Percentiles rank a stretch among this genome's conserved stretches.
Evolutionary conservation across 2,797 vertebrate species (phyloP).

Genomic region (Pseudochromis fuscus): DNA sequence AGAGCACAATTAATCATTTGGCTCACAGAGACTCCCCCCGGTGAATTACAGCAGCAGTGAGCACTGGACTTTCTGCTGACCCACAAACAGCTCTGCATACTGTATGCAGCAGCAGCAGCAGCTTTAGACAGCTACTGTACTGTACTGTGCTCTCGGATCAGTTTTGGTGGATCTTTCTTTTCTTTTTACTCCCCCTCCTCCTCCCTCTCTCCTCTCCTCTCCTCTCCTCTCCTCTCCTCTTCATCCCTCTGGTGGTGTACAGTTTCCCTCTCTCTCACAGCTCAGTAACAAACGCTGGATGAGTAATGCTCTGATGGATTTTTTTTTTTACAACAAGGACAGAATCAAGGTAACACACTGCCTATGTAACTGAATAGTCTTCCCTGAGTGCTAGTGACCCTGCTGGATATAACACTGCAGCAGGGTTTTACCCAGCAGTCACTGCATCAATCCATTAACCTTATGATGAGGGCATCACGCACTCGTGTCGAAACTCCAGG

Average conservation of each 20-base stretch:
- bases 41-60: conserved; percentile 68
- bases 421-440: conserved; percentile 41
- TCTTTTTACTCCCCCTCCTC: background rate
- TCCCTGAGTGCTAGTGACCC: conserved; percentile 36
- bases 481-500: conserved; percentile 36
- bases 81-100: conserved; percentile 54
- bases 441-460: conserved; percentile 66
- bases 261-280: conserved; percentile 54
- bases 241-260: conserved; percentile 53
- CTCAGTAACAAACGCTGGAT: conserved; percentile 57
- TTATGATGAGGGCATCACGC: conserved; percentile 29
- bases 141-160: conserved; percentile 16
- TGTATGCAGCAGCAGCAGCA: conserved; percentile 36
- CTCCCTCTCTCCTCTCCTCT: conserved; percentile 13
- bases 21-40: conserved; percentile 45
- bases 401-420: conserved; percentile 23
- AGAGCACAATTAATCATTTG: conserved; percentile 80
- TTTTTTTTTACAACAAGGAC: conserved; percentile 67
- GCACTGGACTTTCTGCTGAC: conserved; percentile 79
- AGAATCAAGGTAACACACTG: conserved; percentile 67
- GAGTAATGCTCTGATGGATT: conserved; percentile 77
- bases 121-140: conserved; percentile 8
- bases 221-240: conserved; percentile 17
- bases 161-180: conserved; percentile 15
- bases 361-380: conserved; percentile 67